Evolutionary conservation across 2,797 vertebrate genomes (phyloP), one percentile per base, ranked within the genome.

Genomic region (Cottoperca gobio): DNA sequence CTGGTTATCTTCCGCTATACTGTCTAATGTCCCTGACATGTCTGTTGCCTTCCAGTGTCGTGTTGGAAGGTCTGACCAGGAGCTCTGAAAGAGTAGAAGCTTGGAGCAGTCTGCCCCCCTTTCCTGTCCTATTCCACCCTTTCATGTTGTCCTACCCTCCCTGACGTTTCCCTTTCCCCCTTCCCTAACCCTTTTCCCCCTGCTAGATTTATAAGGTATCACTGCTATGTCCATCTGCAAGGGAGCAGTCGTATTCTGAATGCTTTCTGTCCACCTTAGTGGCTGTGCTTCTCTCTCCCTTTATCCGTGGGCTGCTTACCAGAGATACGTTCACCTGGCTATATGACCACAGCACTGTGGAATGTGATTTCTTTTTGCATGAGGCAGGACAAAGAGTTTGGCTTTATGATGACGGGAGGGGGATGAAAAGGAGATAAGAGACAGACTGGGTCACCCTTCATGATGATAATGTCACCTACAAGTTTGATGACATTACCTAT

Each of bases 41-140:
- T 94, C 82, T 93, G 91, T 93, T 94, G 90, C 92, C 89, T 93
- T 94, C 92, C 88, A 93, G 92, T 86, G 86, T 85, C 91, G 84
- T 82, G 77, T 89, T 85, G 82, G 89, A 92, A 88, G 87, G 84
- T 93, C 89, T 92, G 87, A 86, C 83, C 92, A 68, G 91, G 85
- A 91, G 91, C 89, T 89, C 91, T 90, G 91, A 92, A 78, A 90
- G 88, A 89, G 86, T 88, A 90, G 89, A 89, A 79, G 90, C 88
- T 89, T 78, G 89, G 91, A 91, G 83, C 88, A 84, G 81, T 89
- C 86, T 84, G 74, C 80, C 84, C 66, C 79, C 53, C 70, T 83
- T 77, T 69, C 70, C 79, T 79, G 75, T 77, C 76, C 81, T 71
- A 45, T 73, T 61, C 68, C 61, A 60, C 58, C 77, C 79, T 76